phyloP scores from a whole-genome alignment of 2,888 invertebrate genomes.

The Hirtodrosophila trivittata region DNA sequence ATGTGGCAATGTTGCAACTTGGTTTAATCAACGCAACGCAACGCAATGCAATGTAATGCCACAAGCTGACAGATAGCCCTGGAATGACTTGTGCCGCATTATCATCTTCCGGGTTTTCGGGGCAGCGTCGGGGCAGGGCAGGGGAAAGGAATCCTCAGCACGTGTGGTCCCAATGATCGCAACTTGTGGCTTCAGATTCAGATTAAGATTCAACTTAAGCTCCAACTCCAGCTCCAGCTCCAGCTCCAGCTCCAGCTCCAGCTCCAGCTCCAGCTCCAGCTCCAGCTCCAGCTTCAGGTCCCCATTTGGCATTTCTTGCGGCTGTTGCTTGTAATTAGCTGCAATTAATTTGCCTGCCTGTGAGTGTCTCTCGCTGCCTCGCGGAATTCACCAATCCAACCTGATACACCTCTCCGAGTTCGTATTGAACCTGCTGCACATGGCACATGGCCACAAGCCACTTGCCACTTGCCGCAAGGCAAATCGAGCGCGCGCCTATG shows the following conservation, averaged over 20 bases:
- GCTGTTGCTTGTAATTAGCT: slow-evolving; percentile 61
- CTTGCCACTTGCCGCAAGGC: no score
- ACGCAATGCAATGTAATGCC: slow-evolving; percentile 53
- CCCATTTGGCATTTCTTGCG: slow-evolving; percentile 20
- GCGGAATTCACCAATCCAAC: no score
- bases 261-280: no score
- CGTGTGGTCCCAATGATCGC: slow-evolving; percentile 41
- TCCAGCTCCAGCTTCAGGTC: not conserved
- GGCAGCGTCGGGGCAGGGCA: not conserved
- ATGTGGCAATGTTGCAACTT: slow-evolving; percentile 51
- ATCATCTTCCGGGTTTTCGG: slow-evolving; percentile 61
- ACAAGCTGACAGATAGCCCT: slow-evolving; percentile 17
- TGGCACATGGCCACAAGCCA: no score
- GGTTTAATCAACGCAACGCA: slow-evolving; percentile 67
- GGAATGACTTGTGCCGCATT: slow-evolving; percentile 48
- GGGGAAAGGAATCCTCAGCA: slow-evolving; percentile 8
- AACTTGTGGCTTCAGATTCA: slow-evolving; percentile 10
- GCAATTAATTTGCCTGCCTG: slow-evolving; percentile 71
- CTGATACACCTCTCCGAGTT: not conserved
- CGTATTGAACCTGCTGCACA: no score
- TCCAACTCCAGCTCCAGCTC: no score
- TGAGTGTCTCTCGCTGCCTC: no score
- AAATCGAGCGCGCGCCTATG: no score
- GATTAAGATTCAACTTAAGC: slow-evolving; percentile 1
- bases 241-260: no score